Base-by-base conservation (phyloP, 2,888 invertebrate genomes). In the Drosophila limbata region DNA sequence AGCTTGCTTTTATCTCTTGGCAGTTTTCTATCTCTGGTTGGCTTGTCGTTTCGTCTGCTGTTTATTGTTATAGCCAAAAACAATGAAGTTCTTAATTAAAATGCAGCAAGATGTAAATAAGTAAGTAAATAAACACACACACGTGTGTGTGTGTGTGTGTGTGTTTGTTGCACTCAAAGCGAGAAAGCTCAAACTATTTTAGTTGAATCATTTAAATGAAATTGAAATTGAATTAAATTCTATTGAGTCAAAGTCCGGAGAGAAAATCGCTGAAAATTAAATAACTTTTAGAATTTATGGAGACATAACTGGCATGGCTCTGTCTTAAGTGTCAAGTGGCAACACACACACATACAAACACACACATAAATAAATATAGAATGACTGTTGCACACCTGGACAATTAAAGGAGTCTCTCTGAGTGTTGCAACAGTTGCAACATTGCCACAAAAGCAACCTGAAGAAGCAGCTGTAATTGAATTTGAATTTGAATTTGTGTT, bases 1-100 rank as follows among this genome's bases (percentile, higher is more conserved):
- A 47, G 57, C 25, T 57, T 68, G 39, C 17, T 31, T 6, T 42
- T 42, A 19, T 13, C 19, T 13, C 13, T 19, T 42, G 6, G 6
- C 13, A 42, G 42, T 6, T 19, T 13, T 21, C 13, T 55, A 15
- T 15, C 8, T 31, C 15, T 42, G 25, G 13, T 28, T 28, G 9
- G 10, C 11, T 31, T 44, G 56, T 39, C 25, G 47, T 25, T 3
- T 13, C 9, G 28, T 57, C 31, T 52, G 33, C 17, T 45, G 44
- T 62, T 63, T 79, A 70, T 79, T 79, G 51, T 60, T 52, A 33
- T 37, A 55, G 55, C 39, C 56, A 53, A 52, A 67, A 53, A 57
- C 81, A 84, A 81, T 75, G 79, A 72, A 68, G 66, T 59, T 79
- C 83, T 82, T 83, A 85, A 83, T 85, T 88, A 77, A 85, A 83